Evolutionary conservation across 2,888 invertebrate genomes (phyloP), one percentile per base, ranked within the genome.

Genomic region (Drosophila birchii): DNA sequence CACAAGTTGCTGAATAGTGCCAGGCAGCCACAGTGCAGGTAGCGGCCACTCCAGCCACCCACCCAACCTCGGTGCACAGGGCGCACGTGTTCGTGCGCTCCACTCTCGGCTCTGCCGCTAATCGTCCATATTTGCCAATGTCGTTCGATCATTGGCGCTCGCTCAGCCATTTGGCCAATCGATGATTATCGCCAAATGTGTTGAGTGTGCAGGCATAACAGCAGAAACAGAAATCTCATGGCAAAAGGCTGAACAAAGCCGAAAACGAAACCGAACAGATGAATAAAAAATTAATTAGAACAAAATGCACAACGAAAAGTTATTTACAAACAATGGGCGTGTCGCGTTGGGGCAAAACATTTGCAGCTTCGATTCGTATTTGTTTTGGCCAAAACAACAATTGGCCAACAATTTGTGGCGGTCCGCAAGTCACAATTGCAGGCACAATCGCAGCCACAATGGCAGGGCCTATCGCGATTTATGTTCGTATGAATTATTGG

Each of bases 301-400:
- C 86, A 86, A 89, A 86, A 86, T 80, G 80, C 79, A 78, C 78
- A 84, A 84, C 81, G 81, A 79, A 78, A 70, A 84, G 79, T 71
- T 84, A 88, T 88, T 87, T 87, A 73, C 86, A 88, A 68, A 79
- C 75, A 89, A 88, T 86, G 89, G 86, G 86, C 86, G 86, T 89
- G 86, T 69, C 86, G 51, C 71, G 55, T 14, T 44, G 59, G 43
- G 41, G 43, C 49, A 44, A 54, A 74, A 68, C 62, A 68, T 74
- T 75, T 71, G 39, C 59, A 69, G 59, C 49, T 83, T 66, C 63
- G 86, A 89, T 86, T 86, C 89, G 89, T 80, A 85, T 88, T 73
- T 29, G 79, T 87, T 88, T 73, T 29, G 77, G 45, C 67, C 51
- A n/a, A 32, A 47, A 68, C 55, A 68, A 86, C 88, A 89, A 84